Evolutionary conservation across 2,888 invertebrate species (phyloP).

Genomic region (Vesta saturnalis): DNA sequence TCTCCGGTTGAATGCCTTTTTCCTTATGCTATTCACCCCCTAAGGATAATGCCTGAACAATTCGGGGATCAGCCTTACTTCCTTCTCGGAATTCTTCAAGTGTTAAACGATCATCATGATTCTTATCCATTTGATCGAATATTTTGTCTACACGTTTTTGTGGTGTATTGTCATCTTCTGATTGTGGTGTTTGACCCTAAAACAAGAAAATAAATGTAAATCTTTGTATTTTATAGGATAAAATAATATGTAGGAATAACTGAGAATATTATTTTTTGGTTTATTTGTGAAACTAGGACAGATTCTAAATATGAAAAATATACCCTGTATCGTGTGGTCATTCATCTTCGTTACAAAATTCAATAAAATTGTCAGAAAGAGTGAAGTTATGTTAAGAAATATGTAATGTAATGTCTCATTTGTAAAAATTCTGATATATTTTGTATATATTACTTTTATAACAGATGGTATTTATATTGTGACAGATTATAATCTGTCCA

Average conservation of each 20-base stretch:
- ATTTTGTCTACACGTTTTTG: conserved; percentile 98
- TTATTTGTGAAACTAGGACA: too few relatives aligned
- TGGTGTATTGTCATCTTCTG: conserved; percentile 91
- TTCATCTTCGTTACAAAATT: background rate
- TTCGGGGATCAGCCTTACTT: conserved; percentile 97
- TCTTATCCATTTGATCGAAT: conserved; percentile 99
- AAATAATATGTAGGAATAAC: too few relatives aligned
- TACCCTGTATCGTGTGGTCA: background rate
- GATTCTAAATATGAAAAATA: background rate
- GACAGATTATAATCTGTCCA: too few relatives aligned
- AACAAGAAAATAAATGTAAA: conserved; percentile 35
- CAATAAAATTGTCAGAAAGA: background rate
- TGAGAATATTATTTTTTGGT: too few relatives aligned
- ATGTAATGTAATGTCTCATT: too few relatives aligned
- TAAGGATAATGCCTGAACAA: conserved; percentile 93
- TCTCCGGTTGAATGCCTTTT: conserved; percentile 55
- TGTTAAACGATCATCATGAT: conserved; percentile 95
- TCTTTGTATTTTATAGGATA: too few relatives aligned
- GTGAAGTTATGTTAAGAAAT: too few relatives aligned
- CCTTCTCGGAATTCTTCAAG: conserved; percentile 97
- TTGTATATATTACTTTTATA: too few relatives aligned
- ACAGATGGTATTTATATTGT: too few relatives aligned
- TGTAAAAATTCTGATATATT: too few relatives aligned
- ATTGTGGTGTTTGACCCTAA: conserved; percentile 86
- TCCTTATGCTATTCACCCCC: conserved; percentile 73